Conservation (phyloP, 2,113 vertebrate species). For the Oreamnos americanus region DNA sequence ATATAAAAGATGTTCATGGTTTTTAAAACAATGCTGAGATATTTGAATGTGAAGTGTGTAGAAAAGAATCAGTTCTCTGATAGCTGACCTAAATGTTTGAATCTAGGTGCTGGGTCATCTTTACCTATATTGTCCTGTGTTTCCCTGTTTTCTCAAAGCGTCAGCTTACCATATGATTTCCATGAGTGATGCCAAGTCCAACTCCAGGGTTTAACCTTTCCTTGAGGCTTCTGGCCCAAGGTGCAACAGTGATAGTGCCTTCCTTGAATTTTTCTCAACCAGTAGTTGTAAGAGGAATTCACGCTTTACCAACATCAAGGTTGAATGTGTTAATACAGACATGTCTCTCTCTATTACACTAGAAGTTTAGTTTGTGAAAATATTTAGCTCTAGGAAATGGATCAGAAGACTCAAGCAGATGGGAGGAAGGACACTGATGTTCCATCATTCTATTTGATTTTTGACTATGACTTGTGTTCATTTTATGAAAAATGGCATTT, state of each 20-base stretch:
- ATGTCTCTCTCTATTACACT: neutral
- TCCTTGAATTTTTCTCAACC: neutral
- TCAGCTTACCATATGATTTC: no score
- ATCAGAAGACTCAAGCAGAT: neutral
- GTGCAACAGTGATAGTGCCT: neutral
- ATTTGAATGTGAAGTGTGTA: no score
- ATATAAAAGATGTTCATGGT: no score
- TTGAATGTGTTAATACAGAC: neutral
- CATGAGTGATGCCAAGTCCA: no score
- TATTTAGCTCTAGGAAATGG: neutral
- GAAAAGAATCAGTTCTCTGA: no score
- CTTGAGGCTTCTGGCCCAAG: no score
- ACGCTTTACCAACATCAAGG: fast-evolving
- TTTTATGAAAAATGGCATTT: neutral
- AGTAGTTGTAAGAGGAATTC: neutral
- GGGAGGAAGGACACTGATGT: neutral
- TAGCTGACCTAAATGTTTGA: no score
- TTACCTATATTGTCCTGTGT: no score
- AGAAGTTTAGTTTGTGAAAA: neutral
- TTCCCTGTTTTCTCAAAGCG: no score
- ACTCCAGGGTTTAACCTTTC: no score
- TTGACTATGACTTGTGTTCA: neutral
- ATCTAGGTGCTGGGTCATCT: no score
- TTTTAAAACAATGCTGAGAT: fast-evolving
- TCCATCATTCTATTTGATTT: neutral